Percentiles rank a stretch among this genome's conserved stretches.
Evolutionary conservation across 2,113 vertebrate genomes (phyloP).

Genomic region (Phalacrocorax brasilianus): DNA sequence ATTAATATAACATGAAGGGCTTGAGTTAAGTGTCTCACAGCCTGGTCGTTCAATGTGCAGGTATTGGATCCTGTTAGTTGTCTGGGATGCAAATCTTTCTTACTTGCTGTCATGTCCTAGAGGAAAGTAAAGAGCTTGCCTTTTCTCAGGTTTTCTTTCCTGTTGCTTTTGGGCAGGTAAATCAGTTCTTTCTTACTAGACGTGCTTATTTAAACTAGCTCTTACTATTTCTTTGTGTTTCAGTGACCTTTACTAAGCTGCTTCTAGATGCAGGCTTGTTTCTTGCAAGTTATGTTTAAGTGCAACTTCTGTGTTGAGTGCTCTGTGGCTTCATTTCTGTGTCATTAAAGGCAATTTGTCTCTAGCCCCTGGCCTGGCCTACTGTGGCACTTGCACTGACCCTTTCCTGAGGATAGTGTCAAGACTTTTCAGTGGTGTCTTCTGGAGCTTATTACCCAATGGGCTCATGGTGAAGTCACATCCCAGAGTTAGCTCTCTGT

Average conservation of each 20-base stretch:
- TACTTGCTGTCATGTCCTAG: not conserved
- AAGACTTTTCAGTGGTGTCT: not conserved
- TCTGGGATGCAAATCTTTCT: not conserved
- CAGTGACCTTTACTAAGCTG: not conserved
- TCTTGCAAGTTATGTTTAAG: not conserved
- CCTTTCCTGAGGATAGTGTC: not conserved
- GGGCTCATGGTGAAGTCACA: not conserved
- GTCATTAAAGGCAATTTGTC: not conserved
- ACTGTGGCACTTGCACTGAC: not conserved
- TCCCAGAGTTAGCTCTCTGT: not conserved
- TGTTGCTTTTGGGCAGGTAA: not conserved
- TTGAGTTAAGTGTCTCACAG: not conserved
- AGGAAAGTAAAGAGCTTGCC: not conserved
- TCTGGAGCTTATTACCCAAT: not conserved
- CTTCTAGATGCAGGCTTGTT: not conserved
- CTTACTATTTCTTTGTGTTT: not conserved
- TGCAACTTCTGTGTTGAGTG: not conserved
- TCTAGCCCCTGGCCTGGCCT: not conserved
- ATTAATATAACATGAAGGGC: not conserved
- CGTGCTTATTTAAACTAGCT: not conserved
- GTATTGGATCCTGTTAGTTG: not conserved
- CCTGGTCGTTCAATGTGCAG: not conserved
- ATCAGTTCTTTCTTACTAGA: not conserved
- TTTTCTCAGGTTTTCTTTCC: not conserved
- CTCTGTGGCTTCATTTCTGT: not conserved